Evolutionary conservation across 2,888 invertebrate genomes (phyloP), one percentile per base, ranked within the genome.

Genomic region (Folsomia manolachei): DNA sequence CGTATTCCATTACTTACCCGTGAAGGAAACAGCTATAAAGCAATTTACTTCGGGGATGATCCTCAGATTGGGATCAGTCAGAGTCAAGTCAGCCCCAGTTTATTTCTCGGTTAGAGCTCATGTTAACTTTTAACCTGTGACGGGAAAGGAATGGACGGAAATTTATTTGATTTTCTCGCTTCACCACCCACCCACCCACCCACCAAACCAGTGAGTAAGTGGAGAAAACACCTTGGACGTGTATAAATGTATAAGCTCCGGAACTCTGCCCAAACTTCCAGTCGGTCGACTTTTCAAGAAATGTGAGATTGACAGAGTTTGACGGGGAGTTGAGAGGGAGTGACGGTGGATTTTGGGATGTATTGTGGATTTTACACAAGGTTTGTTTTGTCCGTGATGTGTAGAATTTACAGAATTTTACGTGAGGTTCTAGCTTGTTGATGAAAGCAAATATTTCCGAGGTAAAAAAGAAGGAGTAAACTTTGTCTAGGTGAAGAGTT

Each of bases 151-250:
- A 78, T 78, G 71, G 78, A 77, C 74, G 75, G 79, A 79, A 78
- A 78, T 79, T 79, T 79, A 79, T 79, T 79, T 78, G 79, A 79
- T 79, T 79, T 79, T 76, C 79, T 74, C 74, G 75, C 75, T 77
- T 76, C 76, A 75, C 72, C 77, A 76, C 73, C 73, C 56, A 51
- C 9, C 19, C 56, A 56, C 56, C 7, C 7, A n/a, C 18, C n/a
- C 18, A 19, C 56, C 39, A 39, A 9, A 39, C 14, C 14, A 14
- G 39, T 9, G 39, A 39, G 26, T 56, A 19, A 56, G 24, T 24
- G 23, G 4, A 9, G 56, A 25, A 56, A 66, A 21, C 26, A 2
- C 26, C 21, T 4, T 63, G 65, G 27, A 51, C 63, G 64, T 63
- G 27, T 23, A 56, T 56, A 56, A 56, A 56, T 56, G 56, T 56